Evolutionary conservation across 2,113 vertebrate species (phyloP), one percentile per base, ranked within the genome.

Genomic region (Tursiops truncatus): DNA sequence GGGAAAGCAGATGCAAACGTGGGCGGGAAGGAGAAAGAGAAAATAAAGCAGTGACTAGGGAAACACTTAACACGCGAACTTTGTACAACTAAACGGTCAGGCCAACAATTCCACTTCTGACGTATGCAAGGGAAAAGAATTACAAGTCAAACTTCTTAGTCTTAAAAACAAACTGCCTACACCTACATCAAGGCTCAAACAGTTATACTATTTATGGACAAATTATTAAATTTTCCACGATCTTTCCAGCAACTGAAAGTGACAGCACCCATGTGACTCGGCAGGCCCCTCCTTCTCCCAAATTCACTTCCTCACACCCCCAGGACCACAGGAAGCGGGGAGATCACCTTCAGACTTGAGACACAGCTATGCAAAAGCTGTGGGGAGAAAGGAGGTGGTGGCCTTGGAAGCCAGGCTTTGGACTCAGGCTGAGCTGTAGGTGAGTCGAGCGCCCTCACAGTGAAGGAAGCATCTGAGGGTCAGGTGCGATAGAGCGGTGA

Each of bases 381-480:
- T 9, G 17, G 26, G 23, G 36, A 50, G 28, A 38, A 65, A 15
- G 31, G 23, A 31, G n/a, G 7, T 0, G 58, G 26, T 1, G 36
- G 25, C 36, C 31, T 21, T 1, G 33, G 31, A 18, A 74, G 28
- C 10, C 33, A 28, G 92, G 9, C 26, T 13, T 10, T 4, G 21
- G 79, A 58, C 67, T 23, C 63, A 5, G 28, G 26, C 47, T 6
- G 12, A 26, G 67, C 67, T 1, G 6, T 0, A 6, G 25, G 58
- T 2, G 4, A n/a, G 36, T 6, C 4, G 36, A 18, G n/a, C 0
- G 0, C 23, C 50, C 33, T 47, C 17, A 0, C 5, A 2, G n/a
- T 3, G 9, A 83, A 18, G 47, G 50, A 28, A 6, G 10, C 20
- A 7, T 14, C 25, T 14, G 63, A 47, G 8, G 1, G 0, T 6